Conservation (phyloP, 2,113 vertebrate genomes). For the Anoura caudifer region DNA sequence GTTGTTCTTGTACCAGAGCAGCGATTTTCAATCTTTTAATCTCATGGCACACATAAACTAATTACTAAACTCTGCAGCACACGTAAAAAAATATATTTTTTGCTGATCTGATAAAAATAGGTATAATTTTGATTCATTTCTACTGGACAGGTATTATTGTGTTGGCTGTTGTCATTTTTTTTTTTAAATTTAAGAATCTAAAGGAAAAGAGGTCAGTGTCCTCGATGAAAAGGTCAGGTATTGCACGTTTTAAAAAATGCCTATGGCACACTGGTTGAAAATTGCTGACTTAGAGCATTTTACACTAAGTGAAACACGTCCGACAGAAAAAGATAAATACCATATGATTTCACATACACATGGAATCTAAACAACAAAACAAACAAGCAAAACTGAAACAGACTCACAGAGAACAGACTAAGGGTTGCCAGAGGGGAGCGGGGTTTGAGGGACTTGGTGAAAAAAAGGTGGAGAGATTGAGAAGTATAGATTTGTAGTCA, state of each 20-base stretch:
- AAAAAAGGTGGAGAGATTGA: not conserved
- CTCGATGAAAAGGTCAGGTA: not conserved
- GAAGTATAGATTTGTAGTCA: not conserved
- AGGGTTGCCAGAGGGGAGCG: not conserved
- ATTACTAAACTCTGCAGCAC: not conserved
- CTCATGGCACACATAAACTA: not conserved
- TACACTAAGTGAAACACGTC: not conserved
- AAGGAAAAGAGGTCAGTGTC: not conserved
- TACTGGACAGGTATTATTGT: not conserved
- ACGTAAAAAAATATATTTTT: not conserved
- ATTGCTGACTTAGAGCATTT: not conserved
- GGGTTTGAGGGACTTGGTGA: too few relatives aligned
- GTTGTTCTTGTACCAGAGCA: too few relatives aligned
- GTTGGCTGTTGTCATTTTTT: not conserved
- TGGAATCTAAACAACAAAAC: not conserved
- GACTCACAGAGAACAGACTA: not conserved
- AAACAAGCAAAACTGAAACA: not conserved
- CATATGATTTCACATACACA: not conserved
- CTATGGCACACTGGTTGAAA: not conserved
- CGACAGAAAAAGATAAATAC: not conserved
- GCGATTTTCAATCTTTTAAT: not conserved
- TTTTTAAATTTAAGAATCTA: not conserved
- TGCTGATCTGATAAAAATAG: not conserved
- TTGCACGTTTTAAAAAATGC: not conserved
- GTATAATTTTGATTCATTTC: not conserved